These are phyloP conservation scores for Lycia hirtaria DNA, from an alignment of 2,888 invertebrate genomes.

Conservation along the genomic window DNA sequence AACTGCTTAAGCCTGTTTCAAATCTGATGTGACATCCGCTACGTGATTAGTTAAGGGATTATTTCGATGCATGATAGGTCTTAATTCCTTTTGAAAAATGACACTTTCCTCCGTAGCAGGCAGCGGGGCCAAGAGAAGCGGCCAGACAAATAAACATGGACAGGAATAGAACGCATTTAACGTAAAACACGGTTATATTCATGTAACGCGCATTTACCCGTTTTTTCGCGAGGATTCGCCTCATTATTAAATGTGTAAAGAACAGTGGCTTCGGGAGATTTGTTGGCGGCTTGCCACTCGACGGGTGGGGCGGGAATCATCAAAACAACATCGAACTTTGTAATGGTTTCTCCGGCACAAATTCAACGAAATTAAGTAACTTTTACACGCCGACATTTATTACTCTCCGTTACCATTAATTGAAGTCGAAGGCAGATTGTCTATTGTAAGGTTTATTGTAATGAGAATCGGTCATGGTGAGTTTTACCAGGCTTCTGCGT, in stretches of 20 bases:
- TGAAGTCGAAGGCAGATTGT: slow-evolving; percentile 25
- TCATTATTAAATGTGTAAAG: slow-evolving; percentile 61
- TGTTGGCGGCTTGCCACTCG: slow-evolving; percentile 57
- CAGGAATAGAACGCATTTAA: slow-evolving; percentile 60
- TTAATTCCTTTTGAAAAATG: slow-evolving; percentile 66
- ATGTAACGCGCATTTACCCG: slow-evolving; percentile 44
- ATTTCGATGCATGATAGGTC: slow-evolving; percentile 43
- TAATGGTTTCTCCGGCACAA: slow-evolving; percentile 53
- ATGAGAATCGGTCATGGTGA: slow-evolving; percentile 36
- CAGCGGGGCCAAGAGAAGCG: slow-evolving; percentile 48
- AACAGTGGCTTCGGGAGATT: slow-evolving; percentile 45
- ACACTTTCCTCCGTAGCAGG: slow-evolving; percentile 45
- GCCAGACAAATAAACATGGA: slow-evolving; percentile 49
- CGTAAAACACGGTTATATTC: slow-evolving; percentile 62
- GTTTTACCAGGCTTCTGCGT: slow-evolving; percentile 25
- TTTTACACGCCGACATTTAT: slow-evolving; percentile 48
- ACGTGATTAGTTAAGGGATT: slow-evolving; percentile 56
- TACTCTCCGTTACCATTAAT: slow-evolving; percentile 40
- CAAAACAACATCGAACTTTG: slow-evolving; percentile 55
- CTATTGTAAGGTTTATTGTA: slow-evolving; percentile 37
- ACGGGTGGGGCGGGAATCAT: slow-evolving; percentile 48
- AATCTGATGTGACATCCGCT: slow-evolving; percentile 49
- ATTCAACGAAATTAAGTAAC: slow-evolving; percentile 56
- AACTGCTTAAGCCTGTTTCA: slow-evolving; percentile 30
- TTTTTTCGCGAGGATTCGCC: slow-evolving; percentile 56